Evolutionary conservation across 2,888 invertebrate genomes (phyloP).

Genomic region (Sarcophaga caerulescens): DNA sequence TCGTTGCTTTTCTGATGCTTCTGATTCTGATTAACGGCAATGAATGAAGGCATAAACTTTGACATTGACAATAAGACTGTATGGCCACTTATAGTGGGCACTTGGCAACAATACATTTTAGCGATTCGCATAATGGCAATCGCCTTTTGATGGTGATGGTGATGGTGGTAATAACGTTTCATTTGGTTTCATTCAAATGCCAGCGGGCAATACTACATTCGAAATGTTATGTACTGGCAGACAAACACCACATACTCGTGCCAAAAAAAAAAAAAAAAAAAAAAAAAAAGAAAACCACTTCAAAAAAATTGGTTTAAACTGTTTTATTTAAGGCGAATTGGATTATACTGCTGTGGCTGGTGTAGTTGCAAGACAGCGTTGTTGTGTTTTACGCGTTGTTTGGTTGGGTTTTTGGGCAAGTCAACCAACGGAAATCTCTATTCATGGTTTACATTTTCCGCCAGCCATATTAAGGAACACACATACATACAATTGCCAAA

Average conservation of each 20-base stretch:
- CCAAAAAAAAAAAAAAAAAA: background rate
- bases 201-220: background rate
- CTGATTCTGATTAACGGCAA: slow-evolving; percentile 28
- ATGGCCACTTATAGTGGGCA: slow-evolving; percentile 16
- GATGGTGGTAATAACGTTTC: no score
- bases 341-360: background rate
- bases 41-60: slow-evolving; percentile 51
- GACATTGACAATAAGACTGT: slow-evolving; percentile 55
- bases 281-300: background rate
- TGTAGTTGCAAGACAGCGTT: background rate
- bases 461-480: slow-evolving; percentile 1
- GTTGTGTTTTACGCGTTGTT: slow-evolving; percentile 1
- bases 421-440: slow-evolving; percentile 34
- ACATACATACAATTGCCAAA: slow-evolving; percentile 27
- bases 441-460: slow-evolving; percentile 42
- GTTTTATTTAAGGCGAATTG: background rate
- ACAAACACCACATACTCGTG: background rate
- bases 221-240: background rate
- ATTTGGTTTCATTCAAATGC: background rate
- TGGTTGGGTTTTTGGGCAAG: slow-evolving; percentile 10
- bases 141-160: background rate
- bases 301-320: slow-evolving; percentile 4
- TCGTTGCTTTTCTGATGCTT: background rate
- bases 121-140: background rate
- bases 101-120: background rate